Evolutionary conservation across 2,888 invertebrate genomes (phyloP).

Genomic region (Rugalucina vietnamica): DNA sequence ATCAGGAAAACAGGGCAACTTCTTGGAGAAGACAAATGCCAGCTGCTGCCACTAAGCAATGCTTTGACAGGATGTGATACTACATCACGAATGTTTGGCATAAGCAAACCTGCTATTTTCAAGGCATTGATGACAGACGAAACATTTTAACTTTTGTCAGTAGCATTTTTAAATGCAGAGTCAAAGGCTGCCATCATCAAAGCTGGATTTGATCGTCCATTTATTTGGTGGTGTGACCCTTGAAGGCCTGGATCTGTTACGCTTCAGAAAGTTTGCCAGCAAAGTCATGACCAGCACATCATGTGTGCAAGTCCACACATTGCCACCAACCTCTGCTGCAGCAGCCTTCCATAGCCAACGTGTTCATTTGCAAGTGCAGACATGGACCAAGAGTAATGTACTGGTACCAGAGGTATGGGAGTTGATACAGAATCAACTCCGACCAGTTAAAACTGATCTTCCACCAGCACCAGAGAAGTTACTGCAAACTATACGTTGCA

Average conservation of each 20-base stretch:
- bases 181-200: slow-evolving; percentile 20
- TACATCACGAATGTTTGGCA: slow-evolving; percentile 56
- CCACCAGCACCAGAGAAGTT: slow-evolving; percentile 33
- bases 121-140: no score
- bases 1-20: slow-evolving; percentile 37
- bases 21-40: slow-evolving; percentile 47
- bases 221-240: slow-evolving; percentile 29
- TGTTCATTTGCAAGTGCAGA: slow-evolving; percentile 56
- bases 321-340: slow-evolving; percentile 64
- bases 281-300: slow-evolving; percentile 37
- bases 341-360: slow-evolving; percentile 53
- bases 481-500: slow-evolving; percentile 32
- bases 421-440: neutral
- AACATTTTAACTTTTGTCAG: no score
- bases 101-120: slow-evolving; percentile 43
- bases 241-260: slow-evolving; percentile 29
- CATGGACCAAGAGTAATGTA: slow-evolving; percentile 33
- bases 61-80: slow-evolving; percentile 66
- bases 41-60: slow-evolving; percentile 53
- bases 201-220: slow-evolving; percentile 20
- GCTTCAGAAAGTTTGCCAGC: slow-evolving; percentile 36
- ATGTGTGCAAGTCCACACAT: slow-evolving; percentile 48
- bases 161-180: neutral
- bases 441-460: slow-evolving; percentile 35
- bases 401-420: slow-evolving; percentile 42